These are phyloP conservation scores for Ostrea denselamellosa DNA, from an alignment of 1,140 invertebrate genomes.

Conservation along the genomic window DNA sequence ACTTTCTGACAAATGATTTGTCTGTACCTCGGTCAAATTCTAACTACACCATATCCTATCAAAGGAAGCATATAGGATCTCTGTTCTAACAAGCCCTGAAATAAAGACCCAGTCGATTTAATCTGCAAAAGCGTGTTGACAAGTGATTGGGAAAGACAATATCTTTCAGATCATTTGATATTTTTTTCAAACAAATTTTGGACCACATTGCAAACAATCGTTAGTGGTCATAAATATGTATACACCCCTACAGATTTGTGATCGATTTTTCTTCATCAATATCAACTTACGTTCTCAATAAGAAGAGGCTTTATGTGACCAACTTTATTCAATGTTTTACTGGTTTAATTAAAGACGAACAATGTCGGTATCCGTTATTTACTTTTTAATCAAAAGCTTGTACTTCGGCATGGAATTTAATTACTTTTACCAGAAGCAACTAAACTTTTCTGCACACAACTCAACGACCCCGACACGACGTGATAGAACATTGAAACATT, in stretches of 20 bases:
- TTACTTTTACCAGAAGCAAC: constrained; percentile 2
- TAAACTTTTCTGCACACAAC: neutral
- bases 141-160: neutral
- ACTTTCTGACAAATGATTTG: neutral
- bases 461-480: neutral
- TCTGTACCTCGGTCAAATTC: neutral
- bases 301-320: neutral
- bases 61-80: neutral
- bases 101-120: neutral
- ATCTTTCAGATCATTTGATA: neutral
- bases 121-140: neutral
- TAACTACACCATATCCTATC: neutral
- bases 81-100: neutral
- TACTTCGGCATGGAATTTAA: constrained; percentile 1
- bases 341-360: constrained; percentile 30
- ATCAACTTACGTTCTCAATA: neutral
- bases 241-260: neutral
- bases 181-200: neutral
- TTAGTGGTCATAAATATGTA: neutral
- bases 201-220: neutral
- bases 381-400: constrained; percentile 23
- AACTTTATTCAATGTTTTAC: neutral
- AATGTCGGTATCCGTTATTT: neutral
- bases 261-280: constrained; percentile 1
- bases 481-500: neutral